These are phyloP conservation scores for Phalanger gymnotis DNA, from an alignment of 2,797 vertebrate species.

Conservation along the genomic window DNA sequence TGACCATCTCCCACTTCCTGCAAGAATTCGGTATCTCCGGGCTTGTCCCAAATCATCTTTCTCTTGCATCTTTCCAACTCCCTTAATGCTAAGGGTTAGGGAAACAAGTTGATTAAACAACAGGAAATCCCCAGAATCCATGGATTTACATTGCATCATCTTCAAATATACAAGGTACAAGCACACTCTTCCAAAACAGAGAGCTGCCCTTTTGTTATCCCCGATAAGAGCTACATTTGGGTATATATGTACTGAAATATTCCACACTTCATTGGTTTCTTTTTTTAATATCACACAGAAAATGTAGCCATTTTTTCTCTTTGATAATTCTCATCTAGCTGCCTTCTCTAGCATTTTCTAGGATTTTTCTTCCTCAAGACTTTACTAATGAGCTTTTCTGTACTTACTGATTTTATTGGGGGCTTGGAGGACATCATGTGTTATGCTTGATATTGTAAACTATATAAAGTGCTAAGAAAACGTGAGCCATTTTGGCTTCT, in stretches of 20 bases:
- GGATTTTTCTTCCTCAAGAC: background rate
- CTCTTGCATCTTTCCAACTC: background rate
- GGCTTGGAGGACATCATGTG: background rate
- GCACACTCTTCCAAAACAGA: background rate
- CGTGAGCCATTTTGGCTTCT: background rate
- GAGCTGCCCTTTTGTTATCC: background rate
- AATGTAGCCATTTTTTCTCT: background rate
- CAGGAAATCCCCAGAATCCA: background rate
- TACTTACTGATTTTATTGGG: background rate
- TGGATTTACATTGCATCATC: background rate
- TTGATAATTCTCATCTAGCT: background rate
- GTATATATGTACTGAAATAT: background rate
- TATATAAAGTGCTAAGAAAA: background rate
- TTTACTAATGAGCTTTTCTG: background rate
- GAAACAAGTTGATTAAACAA: background rate
- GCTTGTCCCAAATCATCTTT: background rate
- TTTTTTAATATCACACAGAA: background rate
- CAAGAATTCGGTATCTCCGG: background rate
- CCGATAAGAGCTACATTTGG: background rate
- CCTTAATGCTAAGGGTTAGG: background rate
- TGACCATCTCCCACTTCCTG: background rate
- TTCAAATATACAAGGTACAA: background rate
- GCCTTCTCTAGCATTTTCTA: background rate
- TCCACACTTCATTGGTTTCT: fast-evolving
- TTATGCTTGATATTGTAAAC: background rate